A percentile compares a stretch with the other conserved stretches of the same genome.
Conservation (phyloP, 1,140 invertebrate genomes). For the Danaus melanippus region DNA sequence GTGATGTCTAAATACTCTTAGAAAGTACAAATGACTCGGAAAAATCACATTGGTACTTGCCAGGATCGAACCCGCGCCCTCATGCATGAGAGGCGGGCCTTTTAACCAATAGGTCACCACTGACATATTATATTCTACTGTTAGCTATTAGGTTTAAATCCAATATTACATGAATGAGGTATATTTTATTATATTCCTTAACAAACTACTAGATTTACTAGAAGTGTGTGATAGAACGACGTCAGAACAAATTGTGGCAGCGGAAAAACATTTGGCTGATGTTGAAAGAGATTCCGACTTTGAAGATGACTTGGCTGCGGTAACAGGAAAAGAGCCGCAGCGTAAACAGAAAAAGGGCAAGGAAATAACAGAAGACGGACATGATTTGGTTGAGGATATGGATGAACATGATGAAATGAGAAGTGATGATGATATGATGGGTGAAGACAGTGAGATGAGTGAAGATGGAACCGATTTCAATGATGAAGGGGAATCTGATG, state of each 20-base stretch:
- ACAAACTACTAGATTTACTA: slow-evolving; percentile 75
- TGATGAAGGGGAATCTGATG: slow-evolving; percentile 22
- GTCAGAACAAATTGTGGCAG: slow-evolving; percentile 74
- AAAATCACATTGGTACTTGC: too few relatives aligned
- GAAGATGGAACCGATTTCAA: slow-evolving; percentile 17
- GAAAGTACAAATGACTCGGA: too few relatives aligned
- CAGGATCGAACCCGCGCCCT: too few relatives aligned
- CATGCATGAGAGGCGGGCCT: too few relatives aligned
- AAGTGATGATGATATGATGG: slow-evolving; percentile 29
- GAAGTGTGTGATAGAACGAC: slow-evolving; percentile 86
- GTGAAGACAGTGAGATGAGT: slow-evolving; percentile 13
- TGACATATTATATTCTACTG: too few relatives aligned
- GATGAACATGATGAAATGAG: slow-evolving; percentile 23
- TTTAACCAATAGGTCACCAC: too few relatives aligned
- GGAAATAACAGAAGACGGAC: slow-evolving; percentile 25
- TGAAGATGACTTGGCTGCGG: slow-evolving; percentile 75
- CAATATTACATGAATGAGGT: too few relatives aligned
- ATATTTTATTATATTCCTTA: slow-evolving; percentile 15
- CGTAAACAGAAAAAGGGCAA: slow-evolving; percentile 37
- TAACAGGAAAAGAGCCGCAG: slow-evolving; percentile 55
- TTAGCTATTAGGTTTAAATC: too few relatives aligned
- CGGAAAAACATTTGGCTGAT: slow-evolving; percentile 76
- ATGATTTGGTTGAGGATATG: slow-evolving; percentile 21
- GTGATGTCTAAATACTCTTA: too few relatives aligned
- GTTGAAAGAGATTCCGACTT: slow-evolving; percentile 76